phyloP scores from a whole-genome alignment of 1,140 invertebrate genomes.

The Microplitis mediator region DNA sequence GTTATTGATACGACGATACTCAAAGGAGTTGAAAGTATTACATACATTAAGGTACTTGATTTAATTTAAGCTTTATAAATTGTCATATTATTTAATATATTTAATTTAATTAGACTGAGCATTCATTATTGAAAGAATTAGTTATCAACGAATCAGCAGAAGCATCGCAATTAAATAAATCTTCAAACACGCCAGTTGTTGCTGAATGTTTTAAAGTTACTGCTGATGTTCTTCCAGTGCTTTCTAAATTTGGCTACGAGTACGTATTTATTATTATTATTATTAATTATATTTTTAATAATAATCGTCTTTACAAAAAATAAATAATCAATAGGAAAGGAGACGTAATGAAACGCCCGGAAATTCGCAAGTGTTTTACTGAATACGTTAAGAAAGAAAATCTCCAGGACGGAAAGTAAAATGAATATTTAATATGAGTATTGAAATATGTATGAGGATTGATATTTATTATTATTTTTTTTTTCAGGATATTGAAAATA shows the following conservation, averaged over 20 bases:
- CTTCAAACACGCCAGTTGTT: slow-evolving; percentile 62
- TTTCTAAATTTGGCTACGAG: slow-evolving; percentile 66
- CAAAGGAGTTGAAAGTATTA: slow-evolving; percentile 66
- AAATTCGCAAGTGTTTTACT: slow-evolving; percentile 74
- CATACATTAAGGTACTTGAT: slow-evolving; percentile 59
- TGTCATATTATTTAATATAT: slow-evolving; percentile 7
- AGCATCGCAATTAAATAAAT: slow-evolving; percentile 45
- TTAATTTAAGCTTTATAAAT: neutral
- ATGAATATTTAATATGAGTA: neutral
- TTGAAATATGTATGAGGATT: neutral
- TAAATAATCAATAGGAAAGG: slow-evolving; percentile 73
- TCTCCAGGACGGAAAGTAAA: slow-evolving; percentile 66
- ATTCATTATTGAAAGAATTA: slow-evolving; percentile 48
- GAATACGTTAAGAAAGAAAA: slow-evolving; percentile 79
- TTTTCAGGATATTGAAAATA: slow-evolving; percentile 64
- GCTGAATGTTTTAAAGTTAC: slow-evolving; percentile 75
- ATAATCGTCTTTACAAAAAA: slow-evolving; percentile 18
- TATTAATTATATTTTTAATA: neutral
- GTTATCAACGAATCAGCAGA: slow-evolving; percentile 41
- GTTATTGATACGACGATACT: slow-evolving; percentile 65
- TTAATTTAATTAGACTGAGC: slow-evolving; percentile 50
- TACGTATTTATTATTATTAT: slow-evolving; percentile 49
- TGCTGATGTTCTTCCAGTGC: slow-evolving; percentile 68
- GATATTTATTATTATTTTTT: neutral
- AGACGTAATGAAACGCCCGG: slow-evolving; percentile 68